phyloP scores from a whole-genome alignment of 30 jellyfish, hydroid and myxozoan genomes.

The Clytia hemisphaerica region DNA sequence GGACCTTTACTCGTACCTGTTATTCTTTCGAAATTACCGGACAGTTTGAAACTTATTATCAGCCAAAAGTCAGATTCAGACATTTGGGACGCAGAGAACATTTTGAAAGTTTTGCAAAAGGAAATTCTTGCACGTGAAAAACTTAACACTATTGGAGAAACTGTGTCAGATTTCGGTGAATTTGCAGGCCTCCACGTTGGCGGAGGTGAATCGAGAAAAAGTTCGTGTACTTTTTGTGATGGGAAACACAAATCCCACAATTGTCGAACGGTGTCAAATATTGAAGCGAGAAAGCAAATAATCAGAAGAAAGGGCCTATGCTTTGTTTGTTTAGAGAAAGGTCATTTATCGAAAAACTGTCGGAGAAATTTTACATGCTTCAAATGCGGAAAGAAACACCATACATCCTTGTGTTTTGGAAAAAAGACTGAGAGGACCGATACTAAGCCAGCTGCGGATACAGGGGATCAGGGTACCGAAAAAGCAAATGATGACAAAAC shows the following conservation, averaged over 20 bases:
- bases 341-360: slow-evolving; percentile 22
- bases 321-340: slow-evolving; percentile 4
- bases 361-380: neutral
- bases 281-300: neutral
- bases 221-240: neutral
- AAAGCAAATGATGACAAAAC: slow-evolving; percentile 7
- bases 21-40: slow-evolving; percentile 34
- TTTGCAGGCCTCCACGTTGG: too few relatives aligned
- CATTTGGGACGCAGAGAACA: slow-evolving; percentile 42
- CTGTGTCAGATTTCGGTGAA: too few relatives aligned
- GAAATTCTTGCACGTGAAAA: slow-evolving; percentile 56
- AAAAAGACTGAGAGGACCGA: neutral
- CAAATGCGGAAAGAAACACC: slow-evolving; percentile 19
- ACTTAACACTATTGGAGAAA: too few relatives aligned
- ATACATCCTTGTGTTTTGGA: slow-evolving; percentile 22
- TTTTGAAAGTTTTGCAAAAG: slow-evolving; percentile 32
- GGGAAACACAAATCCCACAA: neutral
- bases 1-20: slow-evolving; percentile 50
- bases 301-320: neutral
- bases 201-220: too few relatives aligned
- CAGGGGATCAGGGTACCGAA: neutral
- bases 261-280: neutral
- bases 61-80: slow-evolving; percentile 34
- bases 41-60: slow-evolving; percentile 33
- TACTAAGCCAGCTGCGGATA: neutral